A percentile compares a stretch with the other conserved stretches of the same genome.
Evolutionary conservation across 1,140 invertebrate species (phyloP).

Genomic region (Nebria ingens): DNA sequence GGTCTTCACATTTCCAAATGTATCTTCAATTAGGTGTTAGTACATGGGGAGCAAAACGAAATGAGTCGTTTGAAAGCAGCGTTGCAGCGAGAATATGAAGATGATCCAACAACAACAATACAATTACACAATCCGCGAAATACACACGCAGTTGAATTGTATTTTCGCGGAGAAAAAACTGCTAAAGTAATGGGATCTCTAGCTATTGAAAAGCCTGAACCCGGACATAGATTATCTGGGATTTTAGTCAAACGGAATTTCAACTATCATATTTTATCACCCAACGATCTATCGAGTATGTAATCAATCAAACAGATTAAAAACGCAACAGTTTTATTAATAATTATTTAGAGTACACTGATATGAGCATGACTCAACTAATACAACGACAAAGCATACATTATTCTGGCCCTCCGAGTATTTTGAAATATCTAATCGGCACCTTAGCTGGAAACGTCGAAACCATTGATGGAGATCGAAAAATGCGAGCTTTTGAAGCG

Average conservation of each 20-base stretch:
- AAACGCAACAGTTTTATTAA: conserved; percentile 9
- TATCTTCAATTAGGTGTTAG: conserved; percentile 75
- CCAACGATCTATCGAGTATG: conserved; percentile 80
- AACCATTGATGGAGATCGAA: conserved; percentile 56
- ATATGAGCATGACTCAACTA: conserved; percentile 86
- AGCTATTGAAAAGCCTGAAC: conserved; percentile 70
- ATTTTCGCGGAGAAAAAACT: conserved; percentile 95
- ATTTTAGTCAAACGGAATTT: conserved; percentile 96
- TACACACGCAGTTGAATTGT: conserved; percentile 83
- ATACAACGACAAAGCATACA: conserved; percentile 82
- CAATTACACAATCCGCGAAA: conserved; percentile 94
- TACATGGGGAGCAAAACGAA: conserved; percentile 98
- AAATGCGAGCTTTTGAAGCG: conserved; percentile 64
- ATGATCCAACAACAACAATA: conserved; percentile 76
- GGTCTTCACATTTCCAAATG: no score
- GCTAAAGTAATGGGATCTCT: conserved; percentile 94
- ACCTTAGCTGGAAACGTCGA: conserved; percentile 63
- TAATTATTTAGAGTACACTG: conserved; percentile 74
- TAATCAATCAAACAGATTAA: conserved; percentile 17
- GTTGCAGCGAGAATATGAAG: conserved; percentile 88
- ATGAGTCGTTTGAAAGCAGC: conserved; percentile 94
- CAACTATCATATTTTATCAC: conserved; percentile 91
- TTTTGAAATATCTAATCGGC: conserved; percentile 74
- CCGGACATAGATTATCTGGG: conserved; percentile 75
- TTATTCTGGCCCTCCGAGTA: conserved; percentile 65